Conservation (phyloP, 2,797 vertebrate species). For the Trichosurus vulpecula region DNA sequence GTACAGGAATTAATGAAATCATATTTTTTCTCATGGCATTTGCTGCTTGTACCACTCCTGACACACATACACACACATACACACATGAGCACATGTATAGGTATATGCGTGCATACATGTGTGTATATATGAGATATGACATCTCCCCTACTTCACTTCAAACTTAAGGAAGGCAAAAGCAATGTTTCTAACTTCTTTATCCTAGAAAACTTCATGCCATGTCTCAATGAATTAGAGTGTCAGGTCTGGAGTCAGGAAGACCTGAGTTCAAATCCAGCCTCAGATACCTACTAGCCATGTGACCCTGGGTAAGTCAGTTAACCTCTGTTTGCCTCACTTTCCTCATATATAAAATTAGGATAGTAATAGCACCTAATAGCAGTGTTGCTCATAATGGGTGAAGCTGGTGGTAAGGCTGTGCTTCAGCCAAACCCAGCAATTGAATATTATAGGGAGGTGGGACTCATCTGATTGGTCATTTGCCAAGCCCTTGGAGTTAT, state of each 20-base stretch:
- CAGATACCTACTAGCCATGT: neutral
- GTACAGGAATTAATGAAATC: constrained; percentile 13
- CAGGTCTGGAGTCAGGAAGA: neutral
- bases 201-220: neutral
- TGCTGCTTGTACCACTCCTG: neutral
- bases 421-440: neutral
- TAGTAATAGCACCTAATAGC: too few species aligned
- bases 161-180: neutral
- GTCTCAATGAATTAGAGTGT: neutral
- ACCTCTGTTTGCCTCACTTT: neutral
- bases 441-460: neutral
- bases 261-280: neutral
- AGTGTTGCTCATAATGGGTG: neutral
- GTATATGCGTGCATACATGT: too few species aligned
- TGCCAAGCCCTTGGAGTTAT: neutral
- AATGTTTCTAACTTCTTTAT: neutral
- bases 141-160: neutral
- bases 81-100: too few species aligned
- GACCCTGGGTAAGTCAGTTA: neutral
- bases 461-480: neutral
- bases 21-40: neutral
- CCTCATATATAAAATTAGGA: neutral
- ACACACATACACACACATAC: too few species aligned
- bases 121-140: too few species aligned
- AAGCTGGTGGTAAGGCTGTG: neutral